These are phyloP conservation scores for Acomys russatus DNA, from an alignment of 2,797 vertebrate species.

Conservation along the genomic window DNA sequence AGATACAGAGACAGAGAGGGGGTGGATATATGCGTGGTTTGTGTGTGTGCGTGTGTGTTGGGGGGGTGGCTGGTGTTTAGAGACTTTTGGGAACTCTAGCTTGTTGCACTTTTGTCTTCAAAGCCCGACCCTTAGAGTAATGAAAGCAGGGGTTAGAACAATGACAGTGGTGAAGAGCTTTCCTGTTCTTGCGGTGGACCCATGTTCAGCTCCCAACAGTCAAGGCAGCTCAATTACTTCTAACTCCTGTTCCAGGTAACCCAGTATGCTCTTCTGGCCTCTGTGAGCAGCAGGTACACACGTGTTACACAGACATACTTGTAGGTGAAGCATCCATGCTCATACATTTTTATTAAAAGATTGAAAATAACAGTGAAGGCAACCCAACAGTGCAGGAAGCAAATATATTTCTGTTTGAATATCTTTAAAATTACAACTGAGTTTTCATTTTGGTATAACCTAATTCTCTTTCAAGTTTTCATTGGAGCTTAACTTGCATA, in stretches of 20 bases:
- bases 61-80: not conserved
- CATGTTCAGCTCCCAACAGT: not conserved
- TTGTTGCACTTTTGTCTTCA: conserved; percentile 36
- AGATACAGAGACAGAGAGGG: too few relatives aligned
- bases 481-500: not conserved
- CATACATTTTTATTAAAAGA: not conserved
- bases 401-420: conserved; percentile 25
- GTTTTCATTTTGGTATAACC: not conserved
- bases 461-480: conserved; percentile 25
- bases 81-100: not conserved
- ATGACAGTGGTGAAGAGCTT: too few relatives aligned
- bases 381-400: not conserved
- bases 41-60: not conserved
- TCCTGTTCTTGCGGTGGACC: not conserved
- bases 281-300: not conserved
- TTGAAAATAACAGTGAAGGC: conserved; percentile 38
- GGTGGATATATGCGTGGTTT: not conserved
- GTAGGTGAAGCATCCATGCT: not conserved
- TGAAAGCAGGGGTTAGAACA: not conserved
- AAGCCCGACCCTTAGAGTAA: not conserved
- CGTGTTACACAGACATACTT: not conserved
- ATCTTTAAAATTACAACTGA: not conserved
- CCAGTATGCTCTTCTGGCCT: not conserved
- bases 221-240: not conserved
- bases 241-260: not conserved